phyloP scores from a whole-genome alignment of 2,113 vertebrate genomes.

The Chinchilla lanigera region DNA sequence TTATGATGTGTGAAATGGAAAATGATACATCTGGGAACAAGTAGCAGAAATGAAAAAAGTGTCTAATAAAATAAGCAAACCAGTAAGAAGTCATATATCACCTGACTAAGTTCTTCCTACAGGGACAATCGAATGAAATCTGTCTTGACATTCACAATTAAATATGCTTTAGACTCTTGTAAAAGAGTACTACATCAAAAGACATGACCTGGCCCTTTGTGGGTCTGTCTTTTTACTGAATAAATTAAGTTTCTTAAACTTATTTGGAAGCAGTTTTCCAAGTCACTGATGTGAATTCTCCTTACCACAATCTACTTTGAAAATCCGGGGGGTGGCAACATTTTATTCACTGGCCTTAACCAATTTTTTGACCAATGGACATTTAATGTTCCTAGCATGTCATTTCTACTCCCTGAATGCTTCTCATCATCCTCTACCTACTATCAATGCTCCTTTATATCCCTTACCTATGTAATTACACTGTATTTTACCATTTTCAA shows the following conservation, averaged over 20 bases:
- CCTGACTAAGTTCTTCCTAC: constrained; percentile 32
- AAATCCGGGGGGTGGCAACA: neutral
- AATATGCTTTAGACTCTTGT: neutral
- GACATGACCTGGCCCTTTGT: neutral
- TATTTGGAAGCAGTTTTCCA: constrained; percentile 2
- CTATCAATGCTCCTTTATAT: neutral
- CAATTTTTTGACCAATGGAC: neutral
- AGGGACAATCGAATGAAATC: neutral
- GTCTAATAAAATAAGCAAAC: constrained; percentile 66
- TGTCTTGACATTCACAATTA: constrained; percentile 13
- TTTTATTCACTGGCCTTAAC: neutral
- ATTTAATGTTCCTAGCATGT: neutral
- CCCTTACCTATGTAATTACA: neutral
- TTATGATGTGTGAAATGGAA: constrained; percentile 74
- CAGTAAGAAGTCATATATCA: neutral
- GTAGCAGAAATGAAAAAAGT: constrained; percentile 55
- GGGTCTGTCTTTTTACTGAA: neutral
- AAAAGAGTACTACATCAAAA: neutral
- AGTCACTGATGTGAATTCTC: constrained; percentile 27
- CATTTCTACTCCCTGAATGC: neutral
- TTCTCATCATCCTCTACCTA: neutral
- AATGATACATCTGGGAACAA: constrained; percentile 72
- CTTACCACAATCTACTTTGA: neutral
- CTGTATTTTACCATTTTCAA: neutral
- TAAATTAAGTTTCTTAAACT: neutral